Evolutionary conservation across 1,140 invertebrate genomes (phyloP), one percentile per base, ranked within the genome.

Genomic region (Drosophila subpulchrella): DNA sequence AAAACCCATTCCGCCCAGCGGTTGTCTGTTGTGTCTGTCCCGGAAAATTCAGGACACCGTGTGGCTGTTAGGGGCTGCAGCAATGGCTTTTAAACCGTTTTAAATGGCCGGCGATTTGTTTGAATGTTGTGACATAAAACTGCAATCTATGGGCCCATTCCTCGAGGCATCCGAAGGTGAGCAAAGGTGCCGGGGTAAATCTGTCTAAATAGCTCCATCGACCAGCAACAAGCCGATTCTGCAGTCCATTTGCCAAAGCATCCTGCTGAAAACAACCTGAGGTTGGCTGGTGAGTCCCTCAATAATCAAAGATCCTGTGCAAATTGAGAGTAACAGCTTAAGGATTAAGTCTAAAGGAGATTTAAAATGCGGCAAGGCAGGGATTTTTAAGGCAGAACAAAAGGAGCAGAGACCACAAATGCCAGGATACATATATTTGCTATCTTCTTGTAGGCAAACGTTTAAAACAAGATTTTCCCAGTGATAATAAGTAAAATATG

Each of bases 71-170:
- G 60, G 75, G 44, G 60, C 46, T 48, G 61, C 51, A 65, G 55
- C 72, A 75, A 75, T 75, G 74, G 61, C 42, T 65, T 71, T 86
- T 68, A 81, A 78, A 68, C 78, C 70, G 50, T 85, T 88, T 85
- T 85, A 88, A 85, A 85, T 86, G 83, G 75, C 75, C 70, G 62
- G 66, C 82, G 58, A 86, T 85, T 85, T 86, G 83, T 85, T 58
- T 86, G 82, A 85, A 85, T 85, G 83, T 82, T 75, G 70, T 60
- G 78, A 85, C 83, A 82, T 85, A 78, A 86, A 85, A 85, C 75
- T 85, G 82, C 83, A 88, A 85, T 85, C 78, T 85, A 85, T 85
- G 68, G 82, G 78, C 61, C 75, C 78, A 86, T 86, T 86, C 32
- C 42, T 53, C 70, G 50, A 60, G 41, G 32, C 39, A n/a, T 11